Conservation (phyloP, 2,113 vertebrate species). For the Hemiprocne comata region DNA sequence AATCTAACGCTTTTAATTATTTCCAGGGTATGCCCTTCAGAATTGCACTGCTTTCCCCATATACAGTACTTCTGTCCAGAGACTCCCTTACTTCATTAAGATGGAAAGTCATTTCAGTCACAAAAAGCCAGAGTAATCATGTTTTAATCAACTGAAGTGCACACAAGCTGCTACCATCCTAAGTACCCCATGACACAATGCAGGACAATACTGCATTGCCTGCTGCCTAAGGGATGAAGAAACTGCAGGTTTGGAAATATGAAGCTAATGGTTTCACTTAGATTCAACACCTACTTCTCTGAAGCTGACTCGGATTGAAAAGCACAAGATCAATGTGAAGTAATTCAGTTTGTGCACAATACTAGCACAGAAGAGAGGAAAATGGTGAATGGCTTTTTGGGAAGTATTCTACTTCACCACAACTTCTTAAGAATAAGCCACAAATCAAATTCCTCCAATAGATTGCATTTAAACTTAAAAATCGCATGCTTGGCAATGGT, state of each 20-base stretch:
- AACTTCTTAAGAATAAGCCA: background rate
- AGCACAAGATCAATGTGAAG: background rate
- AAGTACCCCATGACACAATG: background rate
- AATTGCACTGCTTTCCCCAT: conserved; percentile 12
- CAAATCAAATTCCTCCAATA: background rate
- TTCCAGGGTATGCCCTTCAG: conserved; percentile 50
- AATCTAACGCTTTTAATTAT: conserved; percentile 44
- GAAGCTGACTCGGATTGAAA: background rate
- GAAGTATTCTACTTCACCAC: background rate
- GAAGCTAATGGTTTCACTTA: background rate
- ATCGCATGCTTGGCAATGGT: background rate
- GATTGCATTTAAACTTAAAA: background rate
- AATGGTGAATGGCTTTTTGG: background rate
- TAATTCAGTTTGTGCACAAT: background rate
- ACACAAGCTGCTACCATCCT: background rate
- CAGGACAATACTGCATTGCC: background rate
- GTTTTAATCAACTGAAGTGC: conserved; percentile 29
- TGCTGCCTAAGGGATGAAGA: background rate
- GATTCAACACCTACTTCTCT: background rate
- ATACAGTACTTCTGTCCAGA: conserved; percentile 38
- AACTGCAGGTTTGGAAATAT: background rate
- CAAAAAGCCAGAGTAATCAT: conserved; percentile 30
- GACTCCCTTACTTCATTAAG: conserved; percentile 59
- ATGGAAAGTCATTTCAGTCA: conserved; percentile 35
- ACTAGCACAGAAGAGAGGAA: background rate